Base-by-base conservation (phyloP, 2,797 vertebrate genomes). In the Myripristis murdjan region DNA sequence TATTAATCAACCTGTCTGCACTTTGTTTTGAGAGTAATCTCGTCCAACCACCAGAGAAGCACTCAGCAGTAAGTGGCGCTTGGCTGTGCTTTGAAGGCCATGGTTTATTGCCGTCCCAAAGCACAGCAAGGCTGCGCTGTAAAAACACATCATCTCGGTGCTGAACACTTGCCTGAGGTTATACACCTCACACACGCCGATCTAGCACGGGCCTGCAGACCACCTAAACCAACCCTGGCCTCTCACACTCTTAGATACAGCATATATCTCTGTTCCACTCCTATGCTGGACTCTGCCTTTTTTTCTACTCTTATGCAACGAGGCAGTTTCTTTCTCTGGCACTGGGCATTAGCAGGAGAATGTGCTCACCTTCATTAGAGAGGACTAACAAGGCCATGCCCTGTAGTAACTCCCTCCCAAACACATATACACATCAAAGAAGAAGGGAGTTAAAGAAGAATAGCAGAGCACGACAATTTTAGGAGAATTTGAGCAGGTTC, bases 21-120 rank as follows among this genome's bases (percentile, higher is more conserved):
- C 92, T 93, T 91, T 94, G 94, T 95, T 95, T 94, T 90, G 84
- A 95, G 92, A 94, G 94, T 92, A 94, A 95, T 93, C 92, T 92
- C 82, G 87, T 87, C 92, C 92, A 87, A 92, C 91, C 87, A 89
- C 89, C 87, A 87, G 87, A 94, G 92, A 91, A 91, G 93, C 93
- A 93, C 89, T 94, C 92, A 91, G 90, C 87, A 73, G 90, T 94
- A 93, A 95, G 93, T 94, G 92, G 87, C 76, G 90, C 86, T 91
- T 84, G 90, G 89, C 90, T 89, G 82, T 91, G 84, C 91, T 95
- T 93, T 94, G 91, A 94, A 94, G 92, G 90, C 86, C 65, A 33
- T 88, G 91, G 75, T 95, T 94, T 94, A 94, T 91, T 79, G 90
- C 84, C 73, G 81, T 92, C 91, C 91, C 90, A 90, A 87, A 90